phyloP scores from a whole-genome alignment of 2,888 invertebrate genomes.

The Nezara viridula region DNA sequence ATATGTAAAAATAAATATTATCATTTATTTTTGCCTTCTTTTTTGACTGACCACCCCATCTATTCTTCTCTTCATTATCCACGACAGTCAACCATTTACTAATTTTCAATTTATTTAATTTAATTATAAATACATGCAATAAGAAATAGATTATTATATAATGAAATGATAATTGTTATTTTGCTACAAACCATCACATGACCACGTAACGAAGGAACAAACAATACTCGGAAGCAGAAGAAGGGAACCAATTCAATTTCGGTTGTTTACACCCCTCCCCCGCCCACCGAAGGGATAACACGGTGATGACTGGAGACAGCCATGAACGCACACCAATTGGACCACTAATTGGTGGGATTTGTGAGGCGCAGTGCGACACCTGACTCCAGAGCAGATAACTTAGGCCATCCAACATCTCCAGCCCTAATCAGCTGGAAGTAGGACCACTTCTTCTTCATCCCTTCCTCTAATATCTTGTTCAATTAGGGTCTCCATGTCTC shows the following conservation, averaged over 20 bases:
- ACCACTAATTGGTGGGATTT: conserved; percentile 34
- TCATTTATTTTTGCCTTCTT: too few species aligned
- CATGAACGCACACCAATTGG: neutral
- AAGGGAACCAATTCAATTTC: neutral
- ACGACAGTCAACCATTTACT: too few species aligned
- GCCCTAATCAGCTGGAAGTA: neutral
- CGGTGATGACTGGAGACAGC: neutral
- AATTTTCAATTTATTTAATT: too few species aligned
- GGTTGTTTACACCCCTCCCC: neutral
- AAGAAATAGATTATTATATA: too few species aligned
- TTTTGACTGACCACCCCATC: too few species aligned
- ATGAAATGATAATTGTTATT: neutral
- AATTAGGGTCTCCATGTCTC: conserved; percentile 37
- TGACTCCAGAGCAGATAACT: neutral
- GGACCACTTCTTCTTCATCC: neutral
- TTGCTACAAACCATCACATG: neutral
- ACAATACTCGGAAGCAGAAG: neutral
- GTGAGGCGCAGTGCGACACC: neutral
- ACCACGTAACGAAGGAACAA: neutral
- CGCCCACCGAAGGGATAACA: neutral
- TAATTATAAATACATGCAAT: too few species aligned
- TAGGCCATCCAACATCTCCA: neutral
- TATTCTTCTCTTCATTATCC: too few species aligned
- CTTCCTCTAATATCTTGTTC: conserved; percentile 28
- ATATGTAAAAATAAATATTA: too few species aligned